Evolutionary conservation across 1,140 invertebrate species (phyloP).

Genomic region (Phortica variegata): DNA sequence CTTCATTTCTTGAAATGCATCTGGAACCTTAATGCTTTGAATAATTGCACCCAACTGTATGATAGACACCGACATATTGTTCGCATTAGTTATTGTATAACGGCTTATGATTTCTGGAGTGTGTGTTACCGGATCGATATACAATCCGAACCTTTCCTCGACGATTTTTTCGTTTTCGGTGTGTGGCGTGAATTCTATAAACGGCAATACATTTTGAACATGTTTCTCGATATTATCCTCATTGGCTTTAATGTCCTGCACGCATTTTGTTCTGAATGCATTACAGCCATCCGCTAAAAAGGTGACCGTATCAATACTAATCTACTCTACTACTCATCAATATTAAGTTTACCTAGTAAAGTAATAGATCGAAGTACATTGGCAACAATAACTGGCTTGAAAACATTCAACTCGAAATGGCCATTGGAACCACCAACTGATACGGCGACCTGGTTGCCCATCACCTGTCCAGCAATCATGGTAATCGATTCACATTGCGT

Average conservation of each 20-base stretch:
- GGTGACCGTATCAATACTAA: constrained; percentile 36
- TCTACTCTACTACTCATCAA: not conserved
- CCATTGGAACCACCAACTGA: constrained; percentile 90
- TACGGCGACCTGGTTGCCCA: constrained; percentile 96
- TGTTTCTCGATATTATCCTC: constrained; percentile 71
- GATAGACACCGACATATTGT: constrained; percentile 56
- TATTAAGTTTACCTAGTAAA: constrained; percentile 68
- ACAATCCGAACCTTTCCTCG: constrained; percentile 44
- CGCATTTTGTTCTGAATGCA: constrained; percentile 92
- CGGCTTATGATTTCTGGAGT: constrained; percentile 56
- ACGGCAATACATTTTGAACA: too few species aligned
- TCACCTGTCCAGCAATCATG: constrained; percentile 97
- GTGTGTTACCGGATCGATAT: constrained; percentile 36
- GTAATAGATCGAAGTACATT: constrained; percentile 91
- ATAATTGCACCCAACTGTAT: constrained; percentile 68
- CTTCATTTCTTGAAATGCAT: constrained; percentile 65
- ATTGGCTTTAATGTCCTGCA: constrained; percentile 87
- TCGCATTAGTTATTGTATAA: constrained; percentile 65
- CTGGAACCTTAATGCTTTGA: constrained; percentile 70
- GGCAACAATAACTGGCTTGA: constrained; percentile 94
- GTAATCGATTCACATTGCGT: constrained; percentile 98
- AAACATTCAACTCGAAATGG: constrained; percentile 98
- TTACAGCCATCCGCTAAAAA: constrained; percentile 78
- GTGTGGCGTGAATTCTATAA: too few species aligned
- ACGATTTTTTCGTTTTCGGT: too few species aligned